Evolutionary conservation across 2,797 vertebrate species (phyloP), one percentile per base, ranked within the genome.

Genomic region (Phrynocephalus forsythii): DNA sequence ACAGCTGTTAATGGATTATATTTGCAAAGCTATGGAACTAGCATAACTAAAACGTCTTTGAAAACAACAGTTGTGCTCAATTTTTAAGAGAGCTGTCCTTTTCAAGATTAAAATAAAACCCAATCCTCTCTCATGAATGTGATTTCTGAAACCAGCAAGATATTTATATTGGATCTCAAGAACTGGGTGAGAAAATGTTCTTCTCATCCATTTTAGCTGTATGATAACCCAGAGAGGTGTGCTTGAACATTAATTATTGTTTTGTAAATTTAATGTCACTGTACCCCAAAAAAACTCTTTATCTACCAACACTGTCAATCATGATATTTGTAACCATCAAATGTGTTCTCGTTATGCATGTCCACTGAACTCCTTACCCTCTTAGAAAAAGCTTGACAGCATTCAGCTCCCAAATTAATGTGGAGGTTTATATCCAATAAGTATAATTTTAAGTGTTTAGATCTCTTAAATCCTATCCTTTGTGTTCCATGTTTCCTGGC

Each of bases 341-440:
- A 68, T 82, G 69, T 50, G 15, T 56, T 60, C 33, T 78, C 5
- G 56, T 56, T 79, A 52, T 76, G 18, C 6, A 71, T 78, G 9
- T 24, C 75, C 52, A 30, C 13, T 79, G 33, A 73, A 50, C 38
- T 24, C 15, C 15, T 30, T 9, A 33, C 28, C 26, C 52, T 50
- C 18, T 79, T 50, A 1, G 38, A 84, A 88, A 79, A 82, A 16
- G 13, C 48, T 15, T 26, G n/a, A 50, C 63, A 87, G 60, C 18
- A 63, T 86, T 72, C 68, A 81, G n/a, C 71, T 13, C 38, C 86
- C 38, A 52, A n/a, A 87, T 68, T 78, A 82, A 60, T 44, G 13
- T 20, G 4, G 18, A 5, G 60, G 18, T 15, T 20, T 73, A 81
- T 86, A 73, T 66, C 79, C 20, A 75, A 48, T 87, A 66, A 66